Conservation (phyloP, 2,113 vertebrate species). For the Prunella fulvescens region DNA sequence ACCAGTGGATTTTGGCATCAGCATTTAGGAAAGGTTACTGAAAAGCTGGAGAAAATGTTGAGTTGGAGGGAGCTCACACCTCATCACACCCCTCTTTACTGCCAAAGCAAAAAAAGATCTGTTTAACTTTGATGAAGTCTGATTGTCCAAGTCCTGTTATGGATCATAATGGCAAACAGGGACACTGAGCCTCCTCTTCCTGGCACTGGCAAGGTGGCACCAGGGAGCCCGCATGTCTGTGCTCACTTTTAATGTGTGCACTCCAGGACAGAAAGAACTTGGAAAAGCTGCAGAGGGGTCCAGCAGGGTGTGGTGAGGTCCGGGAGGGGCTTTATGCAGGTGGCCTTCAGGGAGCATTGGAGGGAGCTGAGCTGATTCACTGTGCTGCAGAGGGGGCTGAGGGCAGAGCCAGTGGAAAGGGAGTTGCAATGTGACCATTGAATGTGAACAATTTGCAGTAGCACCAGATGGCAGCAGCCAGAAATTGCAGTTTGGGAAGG, state of each 20-base stretch:
- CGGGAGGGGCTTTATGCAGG: neutral
- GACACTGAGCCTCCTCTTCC: neutral
- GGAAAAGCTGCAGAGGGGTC: neutral
- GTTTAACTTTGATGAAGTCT: neutral
- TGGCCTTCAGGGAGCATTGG: neutral
- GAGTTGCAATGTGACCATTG: neutral
- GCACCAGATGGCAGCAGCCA: neutral
- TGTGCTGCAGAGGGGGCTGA: neutral
- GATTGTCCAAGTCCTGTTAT: neutral
- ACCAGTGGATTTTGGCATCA: neutral
- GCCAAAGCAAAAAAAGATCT: neutral
- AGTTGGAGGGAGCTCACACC: neutral
- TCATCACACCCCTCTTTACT: neutral
- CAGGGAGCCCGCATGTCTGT: neutral
- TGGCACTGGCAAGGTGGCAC: neutral
- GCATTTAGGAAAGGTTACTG: neutral
- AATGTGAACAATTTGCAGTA: neutral
- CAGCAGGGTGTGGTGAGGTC: neutral
- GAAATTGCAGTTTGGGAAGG: neutral
- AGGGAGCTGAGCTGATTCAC: neutral
- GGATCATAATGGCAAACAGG: neutral
- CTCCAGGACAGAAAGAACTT: neutral
- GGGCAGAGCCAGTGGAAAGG: neutral
- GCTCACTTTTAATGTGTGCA: neutral
- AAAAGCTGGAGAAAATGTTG: neutral